phyloP scores from a whole-genome alignment of 2,888 invertebrate species.

The Xylota segnis region DNA sequence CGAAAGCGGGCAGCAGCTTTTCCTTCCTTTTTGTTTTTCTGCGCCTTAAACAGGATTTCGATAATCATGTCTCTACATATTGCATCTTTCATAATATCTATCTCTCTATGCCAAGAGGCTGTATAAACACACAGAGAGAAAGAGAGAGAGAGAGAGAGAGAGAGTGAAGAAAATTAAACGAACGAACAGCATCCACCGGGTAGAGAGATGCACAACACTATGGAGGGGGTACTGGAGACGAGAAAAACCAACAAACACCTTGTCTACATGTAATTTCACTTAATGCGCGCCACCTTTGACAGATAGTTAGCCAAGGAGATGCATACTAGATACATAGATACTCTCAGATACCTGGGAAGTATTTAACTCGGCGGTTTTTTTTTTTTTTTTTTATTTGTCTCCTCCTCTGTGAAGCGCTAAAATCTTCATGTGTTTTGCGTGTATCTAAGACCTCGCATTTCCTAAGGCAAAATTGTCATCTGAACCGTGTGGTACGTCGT shows the following conservation, averaged over 20 bases:
- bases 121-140: slow-evolving; percentile 9
- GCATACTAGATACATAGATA: slow-evolving; percentile 66
- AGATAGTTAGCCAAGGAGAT: slow-evolving; percentile 72
- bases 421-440: slow-evolving; percentile 22
- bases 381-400: slow-evolving; percentile 1
- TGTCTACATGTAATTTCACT: slow-evolving; percentile 77
- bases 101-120: slow-evolving; percentile 19
- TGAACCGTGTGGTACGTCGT: slow-evolving; percentile 15
- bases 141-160: neutral
- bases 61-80: slow-evolving; percentile 58
- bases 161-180: neutral
- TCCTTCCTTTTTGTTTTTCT: neutral
- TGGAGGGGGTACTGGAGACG: slow-evolving; percentile 33
- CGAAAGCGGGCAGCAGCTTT: neutral
- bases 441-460: slow-evolving; percentile 45
- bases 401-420: slow-evolving; percentile 20
- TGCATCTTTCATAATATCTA: slow-evolving; percentile 59
- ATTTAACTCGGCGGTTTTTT: neutral
- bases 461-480: slow-evolving; percentile 72
- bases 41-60: slow-evolving; percentile 65
- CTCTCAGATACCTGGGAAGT: slow-evolving; percentile 17
- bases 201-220: neutral
- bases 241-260: slow-evolving; percentile 76
- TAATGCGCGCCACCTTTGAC: slow-evolving; percentile 77
- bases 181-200: neutral